Evolutionary conservation across 2,888 invertebrate genomes (phyloP), one percentile per base, ranked within the genome.

Genomic region (Archaeoteleia sp.): DNA sequence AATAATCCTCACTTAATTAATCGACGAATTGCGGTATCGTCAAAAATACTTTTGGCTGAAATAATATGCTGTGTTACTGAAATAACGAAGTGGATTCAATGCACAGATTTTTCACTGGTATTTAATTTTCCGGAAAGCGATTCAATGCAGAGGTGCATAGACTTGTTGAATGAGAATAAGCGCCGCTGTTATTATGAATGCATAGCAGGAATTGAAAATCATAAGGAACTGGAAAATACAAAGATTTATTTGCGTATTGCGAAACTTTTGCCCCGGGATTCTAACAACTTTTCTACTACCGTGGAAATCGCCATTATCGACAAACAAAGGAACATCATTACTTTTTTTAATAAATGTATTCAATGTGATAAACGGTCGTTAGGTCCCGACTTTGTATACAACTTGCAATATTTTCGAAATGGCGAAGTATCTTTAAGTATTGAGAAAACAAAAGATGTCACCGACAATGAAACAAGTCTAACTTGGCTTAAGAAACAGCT

Each of bases 1-100:
- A 87, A 86, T 53, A 91, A 91, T 81, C 91, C 93, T 45, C 92
- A 93, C 80, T 87, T 92, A 55, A 86, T 93, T 3, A 93, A 94
- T 83, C 90, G 91, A 75, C 90, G 91, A 80, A 86, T 94, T 78
- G 89, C 90, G 82, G 91, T 90, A 45, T 80, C 78, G 1, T 43
- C 67, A 0, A 71, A 80, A 40, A 34, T 83, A 42, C 27, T 76
- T 1, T 57, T 69, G 0, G 51, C 53, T 0, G 62, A 74, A 66
- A 14, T 81, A 6, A 48, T 29, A 14, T 17, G 45, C 2, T 37
- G 66, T 27, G 15, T 63, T 8, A 9, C 14, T 13, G 51, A 74
- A 25, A 40, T 66, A 30, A 25, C 60, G 29, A 23, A 63, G 1
- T 58, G 66, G 43, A 55, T 73, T 43, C n/a, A 42, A 8, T 39